phyloP scores from a whole-genome alignment of 2,113 vertebrate genomes.

The Pachycephala philippinensis region DNA sequence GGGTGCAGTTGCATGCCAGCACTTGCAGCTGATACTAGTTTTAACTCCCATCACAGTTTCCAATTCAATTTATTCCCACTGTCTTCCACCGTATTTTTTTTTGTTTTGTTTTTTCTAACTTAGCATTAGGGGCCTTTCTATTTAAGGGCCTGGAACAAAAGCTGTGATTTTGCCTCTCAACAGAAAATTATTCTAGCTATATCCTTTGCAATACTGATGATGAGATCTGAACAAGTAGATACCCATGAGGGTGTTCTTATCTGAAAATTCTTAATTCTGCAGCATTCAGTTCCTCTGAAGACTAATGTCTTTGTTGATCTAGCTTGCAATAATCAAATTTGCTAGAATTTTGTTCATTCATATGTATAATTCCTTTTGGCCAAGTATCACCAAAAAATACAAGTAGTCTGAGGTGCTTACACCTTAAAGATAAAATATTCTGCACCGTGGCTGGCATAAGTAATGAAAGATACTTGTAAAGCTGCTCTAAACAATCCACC shows the following conservation, averaged over 20 bases:
- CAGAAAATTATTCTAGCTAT: background rate
- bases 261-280: background rate
- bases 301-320: background rate
- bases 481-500: background rate
- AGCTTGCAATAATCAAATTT: background rate
- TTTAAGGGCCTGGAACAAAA: background rate
- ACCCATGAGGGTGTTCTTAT: background rate
- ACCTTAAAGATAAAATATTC: background rate
- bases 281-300: background rate
- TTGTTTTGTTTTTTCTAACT: background rate
- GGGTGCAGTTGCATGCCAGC: background rate
- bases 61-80: background rate
- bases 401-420: background rate
- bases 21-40: background rate
- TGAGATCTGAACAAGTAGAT: background rate
- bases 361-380: background rate
- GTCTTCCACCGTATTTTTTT: background rate
- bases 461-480: background rate
- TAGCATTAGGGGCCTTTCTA: background rate
- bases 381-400: background rate
- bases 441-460: background rate
- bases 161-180: background rate
- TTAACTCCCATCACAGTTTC: background rate
- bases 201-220: background rate
- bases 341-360: background rate